Evolutionary conservation across 2,888 invertebrate species (phyloP).

Genomic region (Drosophila nr. perissopoda): DNA sequence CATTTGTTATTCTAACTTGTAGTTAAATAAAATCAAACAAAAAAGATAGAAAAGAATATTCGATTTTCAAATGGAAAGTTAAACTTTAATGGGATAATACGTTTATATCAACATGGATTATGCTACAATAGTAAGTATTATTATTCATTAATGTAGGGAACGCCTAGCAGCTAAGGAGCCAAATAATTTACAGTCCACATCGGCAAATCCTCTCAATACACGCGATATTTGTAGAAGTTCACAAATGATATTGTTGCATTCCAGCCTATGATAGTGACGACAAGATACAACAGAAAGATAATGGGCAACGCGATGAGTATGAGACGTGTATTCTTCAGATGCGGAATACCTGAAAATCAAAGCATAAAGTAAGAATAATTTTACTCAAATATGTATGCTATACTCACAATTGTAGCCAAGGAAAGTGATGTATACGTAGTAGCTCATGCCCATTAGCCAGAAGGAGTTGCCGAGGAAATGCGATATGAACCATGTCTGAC

Average conservation of each 20-base stretch:
- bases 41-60: background rate
- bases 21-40: conserved; percentile 53
- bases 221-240: conserved; percentile 93
- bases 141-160: conserved; percentile 54
- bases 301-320: conserved; percentile 94
- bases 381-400: background rate
- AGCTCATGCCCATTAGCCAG: conserved; percentile 95
- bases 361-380: background rate
- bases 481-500: conserved; percentile 91
- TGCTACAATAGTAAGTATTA: conserved; percentile 55
- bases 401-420: conserved; percentile 96
- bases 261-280: conserved; percentile 91
- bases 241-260: conserved; percentile 94
- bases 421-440: conserved; percentile 98
- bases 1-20: conserved; percentile 53
- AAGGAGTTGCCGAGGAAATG: conserved; percentile 95
- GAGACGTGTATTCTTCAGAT: conserved; percentile 92
- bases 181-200: conserved; percentile 67
- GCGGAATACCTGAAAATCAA: conserved; percentile 90
- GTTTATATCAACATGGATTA: conserved; percentile 41
- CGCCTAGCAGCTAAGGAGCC: conserved; percentile 58
- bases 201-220: conserved; percentile 86
- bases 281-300: conserved; percentile 90
- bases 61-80: conserved; percentile 33
- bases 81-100: conserved; percentile 32